Evolutionary conservation across 1,140 invertebrate genomes (phyloP).

Genomic region (Zeugodacus cucurbitae): DNA sequence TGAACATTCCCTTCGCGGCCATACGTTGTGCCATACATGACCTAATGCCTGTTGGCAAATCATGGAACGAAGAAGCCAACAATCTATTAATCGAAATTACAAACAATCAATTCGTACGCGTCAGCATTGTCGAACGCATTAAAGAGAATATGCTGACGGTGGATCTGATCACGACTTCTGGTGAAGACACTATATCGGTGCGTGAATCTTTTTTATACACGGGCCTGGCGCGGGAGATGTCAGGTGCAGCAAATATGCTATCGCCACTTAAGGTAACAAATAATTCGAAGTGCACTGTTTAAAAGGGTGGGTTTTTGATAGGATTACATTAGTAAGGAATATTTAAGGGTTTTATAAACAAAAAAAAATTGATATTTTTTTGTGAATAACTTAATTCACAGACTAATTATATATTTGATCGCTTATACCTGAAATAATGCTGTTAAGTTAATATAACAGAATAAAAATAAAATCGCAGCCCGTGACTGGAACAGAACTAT

Average conservation of each 20-base stretch:
- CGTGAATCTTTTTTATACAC: conserved; percentile 60
- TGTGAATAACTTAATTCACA: too few species aligned
- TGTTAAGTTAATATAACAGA: too few species aligned
- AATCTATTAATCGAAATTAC: conserved; percentile 51
- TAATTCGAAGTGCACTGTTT: background rate
- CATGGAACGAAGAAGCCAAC: conserved; percentile 50
- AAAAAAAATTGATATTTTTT: too few species aligned
- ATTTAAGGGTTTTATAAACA: too few species aligned
- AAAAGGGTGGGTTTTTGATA: too few species aligned
- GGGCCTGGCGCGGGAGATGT: conserved; percentile 50
- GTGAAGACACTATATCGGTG: conserved; percentile 48
- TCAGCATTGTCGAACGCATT: conserved; percentile 41
- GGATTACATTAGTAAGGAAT: too few species aligned
- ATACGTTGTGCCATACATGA: conserved; percentile 53
- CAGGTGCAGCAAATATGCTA: conserved; percentile 36
- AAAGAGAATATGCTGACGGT: conserved; percentile 46
- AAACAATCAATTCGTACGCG: conserved; percentile 40
- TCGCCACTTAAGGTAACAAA: conserved; percentile 39
- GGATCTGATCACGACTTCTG: conserved; percentile 46
- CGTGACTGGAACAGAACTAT: too few species aligned
- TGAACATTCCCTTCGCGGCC: conserved; percentile 49
- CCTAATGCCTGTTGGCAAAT: conserved; percentile 46
- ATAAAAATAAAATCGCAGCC: too few species aligned
- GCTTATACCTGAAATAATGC: too few species aligned
- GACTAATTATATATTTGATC: too few species aligned